phyloP scores from a whole-genome alignment of 1,140 invertebrate species.

The Tribolium madens region DNA sequence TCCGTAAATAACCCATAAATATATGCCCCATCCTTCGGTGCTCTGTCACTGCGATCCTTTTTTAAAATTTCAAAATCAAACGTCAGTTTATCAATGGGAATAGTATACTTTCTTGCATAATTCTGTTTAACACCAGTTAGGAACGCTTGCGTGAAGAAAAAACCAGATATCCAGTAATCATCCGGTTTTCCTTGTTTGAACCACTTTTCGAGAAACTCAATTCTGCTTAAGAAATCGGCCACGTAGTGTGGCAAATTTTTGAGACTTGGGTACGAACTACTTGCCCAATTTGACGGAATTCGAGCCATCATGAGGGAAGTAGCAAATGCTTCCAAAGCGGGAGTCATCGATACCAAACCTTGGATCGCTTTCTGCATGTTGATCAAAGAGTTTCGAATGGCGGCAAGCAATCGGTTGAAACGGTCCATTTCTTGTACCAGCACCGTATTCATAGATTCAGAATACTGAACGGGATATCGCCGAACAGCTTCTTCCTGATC shows the following conservation, averaged over 20 bases:
- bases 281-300: conserved; percentile 67
- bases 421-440: conserved; percentile 92
- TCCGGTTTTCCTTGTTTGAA: conserved; percentile 80
- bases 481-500: conserved; percentile 78
- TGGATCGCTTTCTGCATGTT: conserved; percentile 86
- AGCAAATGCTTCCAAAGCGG: conserved; percentile 80
- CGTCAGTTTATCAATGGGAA: conserved; percentile 86
- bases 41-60: background rate
- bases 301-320: conserved; percentile 74
- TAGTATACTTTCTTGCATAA: conserved; percentile 86
- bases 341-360: conserved; percentile 89
- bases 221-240: conserved; percentile 83
- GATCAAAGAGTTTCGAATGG: conserved; percentile 74
- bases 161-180: conserved; percentile 93
- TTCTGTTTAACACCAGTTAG: conserved; percentile 93
- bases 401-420: conserved; percentile 81
- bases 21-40: conserved; percentile 71
- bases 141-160: conserved; percentile 96
- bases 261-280: conserved; percentile 90
- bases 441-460: conserved; percentile 95
- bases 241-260: conserved; percentile 91
- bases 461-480: conserved; percentile 85
- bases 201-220: conserved; percentile 82
- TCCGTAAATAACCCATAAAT: conserved; percentile 87
- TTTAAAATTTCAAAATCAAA: conserved; percentile 55